phyloP scores from a whole-genome alignment of 2,888 invertebrate species.

The Aricia artaxerxes region DNA sequence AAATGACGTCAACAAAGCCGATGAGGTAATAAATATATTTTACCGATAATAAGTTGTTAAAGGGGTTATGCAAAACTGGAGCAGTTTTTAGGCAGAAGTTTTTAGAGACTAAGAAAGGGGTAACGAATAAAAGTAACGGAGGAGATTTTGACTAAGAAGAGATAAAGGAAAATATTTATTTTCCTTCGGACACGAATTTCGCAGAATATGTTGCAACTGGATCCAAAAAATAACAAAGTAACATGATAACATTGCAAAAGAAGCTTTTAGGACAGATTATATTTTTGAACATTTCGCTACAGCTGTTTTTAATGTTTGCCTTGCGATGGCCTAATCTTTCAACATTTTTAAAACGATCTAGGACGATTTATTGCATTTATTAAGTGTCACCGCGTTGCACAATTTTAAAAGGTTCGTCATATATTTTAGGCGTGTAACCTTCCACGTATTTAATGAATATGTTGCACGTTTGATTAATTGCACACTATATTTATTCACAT shows the following conservation, averaged over 20 bases:
- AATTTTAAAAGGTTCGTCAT: slow-evolving; percentile 19
- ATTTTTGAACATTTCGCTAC: background rate
- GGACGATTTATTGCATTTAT: slow-evolving; percentile 7
- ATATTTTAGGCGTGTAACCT: slow-evolving; percentile 10
- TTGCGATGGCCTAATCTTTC: slow-evolving; percentile 16
- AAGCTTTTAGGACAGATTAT: background rate
- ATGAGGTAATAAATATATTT: slow-evolving; percentile 6
- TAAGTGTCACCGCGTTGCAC: background rate
- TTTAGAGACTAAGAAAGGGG: background rate
- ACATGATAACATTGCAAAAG: background rate
- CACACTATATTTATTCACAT: slow-evolving; percentile 8
- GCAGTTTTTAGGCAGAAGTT: background rate
- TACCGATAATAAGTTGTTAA: background rate
- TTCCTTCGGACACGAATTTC: background rate
- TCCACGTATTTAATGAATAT: slow-evolving; percentile 19
- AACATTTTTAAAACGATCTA: background rate
- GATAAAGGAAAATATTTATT: background rate
- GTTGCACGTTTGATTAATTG: slow-evolving; percentile 5
- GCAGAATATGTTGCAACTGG: background rate
- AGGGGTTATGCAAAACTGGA: background rate
- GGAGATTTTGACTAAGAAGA: background rate
- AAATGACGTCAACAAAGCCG: slow-evolving; percentile 17
- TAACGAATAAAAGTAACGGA: background rate
- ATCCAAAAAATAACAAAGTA: background rate
- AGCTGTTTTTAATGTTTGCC: background rate